These are phyloP conservation scores for Heliconius eleuchia DNA, from an alignment of 1,140 invertebrate genomes.

Conservation along the genomic window DNA sequence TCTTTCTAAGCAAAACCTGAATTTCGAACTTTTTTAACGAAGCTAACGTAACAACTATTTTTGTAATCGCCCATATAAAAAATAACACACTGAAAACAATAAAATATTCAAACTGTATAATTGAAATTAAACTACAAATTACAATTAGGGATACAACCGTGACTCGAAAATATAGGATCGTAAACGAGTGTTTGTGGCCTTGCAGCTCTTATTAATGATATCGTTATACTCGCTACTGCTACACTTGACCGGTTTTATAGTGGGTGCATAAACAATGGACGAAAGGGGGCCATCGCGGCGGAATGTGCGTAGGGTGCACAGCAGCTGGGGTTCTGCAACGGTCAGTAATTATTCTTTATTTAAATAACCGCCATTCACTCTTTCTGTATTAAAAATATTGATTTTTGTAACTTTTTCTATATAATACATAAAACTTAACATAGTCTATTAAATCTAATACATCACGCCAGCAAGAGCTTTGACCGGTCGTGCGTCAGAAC, in stretches of 20 bases:
- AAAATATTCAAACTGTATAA: no score
- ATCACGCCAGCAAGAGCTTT: constrained; percentile 28
- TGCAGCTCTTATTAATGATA: constrained; percentile 26
- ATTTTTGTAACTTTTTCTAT: no score
- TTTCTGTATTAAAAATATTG: no score
- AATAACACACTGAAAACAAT: no score
- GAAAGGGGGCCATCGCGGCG: constrained; percentile 19
- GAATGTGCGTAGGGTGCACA: constrained; percentile 29
- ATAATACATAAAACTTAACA: not conserved
- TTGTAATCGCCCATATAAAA: no score
- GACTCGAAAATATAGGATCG: not conserved
- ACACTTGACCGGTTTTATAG: constrained; percentile 26
- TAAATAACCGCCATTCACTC: constrained; percentile 13
- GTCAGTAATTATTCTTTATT: constrained; percentile 13
- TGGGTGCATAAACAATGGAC: constrained; percentile 25
- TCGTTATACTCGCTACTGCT: not conserved
- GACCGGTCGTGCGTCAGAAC: constrained; percentile 32
- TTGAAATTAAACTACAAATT: not conserved
- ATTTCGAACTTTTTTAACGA: no score
- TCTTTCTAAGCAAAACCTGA: no score
- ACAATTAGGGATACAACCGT: not conserved
- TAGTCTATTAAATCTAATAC: constrained; percentile 17
- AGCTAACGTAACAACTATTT: no score
- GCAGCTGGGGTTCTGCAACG: constrained; percentile 17
- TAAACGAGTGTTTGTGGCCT: constrained; percentile 7